These are phyloP conservation scores for Chrysina gloriosa DNA, from an alignment of 2,888 invertebrate species.

Conservation along the genomic window DNA sequence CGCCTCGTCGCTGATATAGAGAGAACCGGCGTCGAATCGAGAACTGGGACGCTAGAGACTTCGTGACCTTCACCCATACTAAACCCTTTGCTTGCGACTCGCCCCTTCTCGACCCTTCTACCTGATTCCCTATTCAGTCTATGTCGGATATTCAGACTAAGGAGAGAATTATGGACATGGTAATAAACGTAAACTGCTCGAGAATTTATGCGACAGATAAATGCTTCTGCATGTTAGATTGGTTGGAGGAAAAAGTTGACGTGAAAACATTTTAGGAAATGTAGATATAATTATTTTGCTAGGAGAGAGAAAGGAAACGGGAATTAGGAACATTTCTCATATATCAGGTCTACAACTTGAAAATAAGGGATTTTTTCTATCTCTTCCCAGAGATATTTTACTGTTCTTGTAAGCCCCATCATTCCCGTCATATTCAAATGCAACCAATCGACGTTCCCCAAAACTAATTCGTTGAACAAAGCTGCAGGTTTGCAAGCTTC, in stretches of 20 bases:
- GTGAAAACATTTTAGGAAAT: no score
- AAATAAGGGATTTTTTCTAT: no score
- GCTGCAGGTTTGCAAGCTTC: no score
- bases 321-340: no score
- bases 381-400: no score
- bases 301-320: no score
- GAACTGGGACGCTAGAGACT: background rate
- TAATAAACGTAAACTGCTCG: constrained; percentile 37
- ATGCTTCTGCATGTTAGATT: constrained; percentile 6
- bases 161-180: constrained; percentile 27
- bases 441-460: no score
- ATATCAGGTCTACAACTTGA: no score
- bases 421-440: no score
- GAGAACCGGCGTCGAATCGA: background rate
- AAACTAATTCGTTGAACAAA: no score
- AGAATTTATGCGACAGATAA: constrained; percentile 28
- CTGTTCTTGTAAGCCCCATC: no score
- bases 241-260: background rate
- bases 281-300: no score
- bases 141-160: constrained; percentile 35
- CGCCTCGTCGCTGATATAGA: background rate
- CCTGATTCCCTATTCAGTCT: constrained; percentile 31
- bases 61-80: constrained; percentile 26
- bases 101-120: background rate
- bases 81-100: background rate